Conservation (phyloP, 2,888 invertebrate genomes). For the Zygaena filipendulae region DNA sequence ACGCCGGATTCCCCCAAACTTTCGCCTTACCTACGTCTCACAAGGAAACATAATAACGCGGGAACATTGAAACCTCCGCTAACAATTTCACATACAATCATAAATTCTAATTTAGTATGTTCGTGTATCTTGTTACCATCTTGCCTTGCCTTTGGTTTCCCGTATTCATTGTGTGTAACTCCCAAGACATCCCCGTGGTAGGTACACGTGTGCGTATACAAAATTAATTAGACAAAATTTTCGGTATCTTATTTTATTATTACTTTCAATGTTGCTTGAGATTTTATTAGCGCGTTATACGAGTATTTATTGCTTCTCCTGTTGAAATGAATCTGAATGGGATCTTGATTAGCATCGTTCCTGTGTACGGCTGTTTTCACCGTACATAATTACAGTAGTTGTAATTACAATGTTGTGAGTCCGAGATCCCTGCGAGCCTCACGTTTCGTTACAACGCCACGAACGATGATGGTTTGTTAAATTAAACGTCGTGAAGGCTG, state of each 20-base stretch:
- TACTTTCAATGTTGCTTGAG: conserved; percentile 53
- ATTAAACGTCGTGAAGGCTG: conserved; percentile 52
- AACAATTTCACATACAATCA: conserved; percentile 66
- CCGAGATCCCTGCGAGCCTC: conserved; percentile 42
- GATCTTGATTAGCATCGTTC: conserved; percentile 53
- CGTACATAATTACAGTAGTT: conserved; percentile 54
- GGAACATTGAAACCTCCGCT: conserved; percentile 44
- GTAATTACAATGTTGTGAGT: conserved; percentile 59
- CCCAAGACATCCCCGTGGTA: conserved; percentile 63
- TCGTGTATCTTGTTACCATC: conserved; percentile 58
- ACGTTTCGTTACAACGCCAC: conserved; percentile 41
- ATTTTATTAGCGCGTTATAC: conserved; percentile 58
- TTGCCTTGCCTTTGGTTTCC: conserved; percentile 52
- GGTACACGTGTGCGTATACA: conserved; percentile 57
- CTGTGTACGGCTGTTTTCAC: conserved; percentile 41
- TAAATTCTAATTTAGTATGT: conserved; percentile 65
- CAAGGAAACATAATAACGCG: conserved; percentile 39
- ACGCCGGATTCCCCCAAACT: conserved; percentile 31
- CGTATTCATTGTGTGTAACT: conserved; percentile 58
- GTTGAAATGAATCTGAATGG: conserved; percentile 55
- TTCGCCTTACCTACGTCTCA: conserved; percentile 34
- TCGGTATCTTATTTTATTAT: conserved; percentile 63
- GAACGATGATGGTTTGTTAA: conserved; percentile 57
- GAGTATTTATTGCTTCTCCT: conserved; percentile 61
- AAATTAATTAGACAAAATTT: conserved; percentile 68